Evolutionary conservation across 2,888 invertebrate genomes (phyloP).

Genomic region (Perizoma affinitatum): DNA sequence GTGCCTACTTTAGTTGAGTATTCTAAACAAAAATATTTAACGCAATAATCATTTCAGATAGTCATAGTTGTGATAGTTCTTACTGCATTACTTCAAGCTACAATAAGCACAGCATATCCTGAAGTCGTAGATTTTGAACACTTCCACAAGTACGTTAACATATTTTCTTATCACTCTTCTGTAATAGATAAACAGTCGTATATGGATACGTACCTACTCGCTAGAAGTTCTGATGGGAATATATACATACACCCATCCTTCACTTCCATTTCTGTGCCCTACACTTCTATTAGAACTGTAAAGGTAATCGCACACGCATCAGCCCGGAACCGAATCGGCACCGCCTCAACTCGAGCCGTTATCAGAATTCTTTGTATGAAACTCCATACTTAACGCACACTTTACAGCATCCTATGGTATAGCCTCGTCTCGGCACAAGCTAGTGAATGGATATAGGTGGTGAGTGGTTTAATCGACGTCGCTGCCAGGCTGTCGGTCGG

Average conservation of each 20-base stretch:
- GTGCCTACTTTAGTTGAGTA: too few relatives aligned
- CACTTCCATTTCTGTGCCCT: background rate
- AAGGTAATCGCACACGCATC: background rate
- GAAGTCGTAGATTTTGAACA: conserved; percentile 24
- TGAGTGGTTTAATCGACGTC: too few relatives aligned
- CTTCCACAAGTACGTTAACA: conserved; percentile 38
- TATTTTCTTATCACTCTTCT: background rate
- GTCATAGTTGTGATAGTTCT: conserved; percentile 41
- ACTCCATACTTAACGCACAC: too few relatives aligned
- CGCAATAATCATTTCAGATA: conserved; percentile 40
- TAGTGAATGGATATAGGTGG: too few relatives aligned
- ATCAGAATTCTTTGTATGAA: too few relatives aligned
- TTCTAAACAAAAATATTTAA: too few relatives aligned
- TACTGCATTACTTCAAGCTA: conserved; percentile 47
- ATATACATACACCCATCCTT: background rate
- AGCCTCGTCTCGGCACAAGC: too few relatives aligned
- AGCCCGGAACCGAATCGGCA: too few relatives aligned
- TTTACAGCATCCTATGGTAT: too few relatives aligned
- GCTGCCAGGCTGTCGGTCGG: too few relatives aligned
- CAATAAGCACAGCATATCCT: conserved; percentile 41
- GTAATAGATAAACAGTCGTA: background rate
- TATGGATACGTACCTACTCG: background rate
- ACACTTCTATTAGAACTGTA: background rate
- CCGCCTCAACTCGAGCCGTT: too few relatives aligned
- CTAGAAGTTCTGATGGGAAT: background rate